Conservation (phyloP, 1,140 invertebrate genomes). For the Ceratina calcarata region DNA sequence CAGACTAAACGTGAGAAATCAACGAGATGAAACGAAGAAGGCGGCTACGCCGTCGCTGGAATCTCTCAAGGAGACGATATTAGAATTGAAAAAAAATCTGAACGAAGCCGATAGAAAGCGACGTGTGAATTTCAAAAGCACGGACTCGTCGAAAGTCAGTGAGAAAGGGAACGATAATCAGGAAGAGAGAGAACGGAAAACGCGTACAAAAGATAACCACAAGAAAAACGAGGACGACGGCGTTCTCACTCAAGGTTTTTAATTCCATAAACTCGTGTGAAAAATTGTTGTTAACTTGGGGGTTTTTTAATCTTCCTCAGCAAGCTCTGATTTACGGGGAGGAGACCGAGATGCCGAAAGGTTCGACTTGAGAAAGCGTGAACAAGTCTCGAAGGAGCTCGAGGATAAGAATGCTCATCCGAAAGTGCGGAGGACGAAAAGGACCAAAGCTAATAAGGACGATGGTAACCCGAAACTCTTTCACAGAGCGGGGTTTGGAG, state of each 20-base stretch:
- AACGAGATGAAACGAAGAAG: conserved; percentile 11
- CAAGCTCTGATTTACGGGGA: conserved; percentile 12
- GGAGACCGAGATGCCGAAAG: background rate
- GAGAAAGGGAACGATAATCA: background rate
- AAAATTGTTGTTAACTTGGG: background rate
- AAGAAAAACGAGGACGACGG: background rate
- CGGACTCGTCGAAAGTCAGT: background rate
- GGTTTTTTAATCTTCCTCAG: background rate
- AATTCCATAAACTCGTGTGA: background rate
- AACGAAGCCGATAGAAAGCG: background rate
- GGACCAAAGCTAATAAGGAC: conserved; percentile 19
- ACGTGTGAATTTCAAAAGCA: background rate
- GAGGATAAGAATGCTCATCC: conserved; percentile 4
- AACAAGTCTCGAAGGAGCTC: background rate
- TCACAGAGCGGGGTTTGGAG: conserved; percentile 27
- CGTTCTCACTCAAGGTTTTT: background rate
- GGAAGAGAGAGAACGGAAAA: background rate
- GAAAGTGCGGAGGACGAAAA: conserved; percentile 41
- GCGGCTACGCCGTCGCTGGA: conserved; percentile 38
- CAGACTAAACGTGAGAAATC: background rate
- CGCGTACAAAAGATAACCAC: background rate
- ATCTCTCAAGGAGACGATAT: conserved; percentile 57
- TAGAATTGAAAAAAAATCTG: conserved; percentile 56
- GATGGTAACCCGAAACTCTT: conserved; percentile 32
- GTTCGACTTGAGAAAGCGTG: conserved; percentile 3